A percentile compares a stretch with the other conserved stretches of the same genome.
Evolutionary conservation across 2,797 vertebrate genomes (phyloP).

Genomic region (Poecilia gillii): DNA sequence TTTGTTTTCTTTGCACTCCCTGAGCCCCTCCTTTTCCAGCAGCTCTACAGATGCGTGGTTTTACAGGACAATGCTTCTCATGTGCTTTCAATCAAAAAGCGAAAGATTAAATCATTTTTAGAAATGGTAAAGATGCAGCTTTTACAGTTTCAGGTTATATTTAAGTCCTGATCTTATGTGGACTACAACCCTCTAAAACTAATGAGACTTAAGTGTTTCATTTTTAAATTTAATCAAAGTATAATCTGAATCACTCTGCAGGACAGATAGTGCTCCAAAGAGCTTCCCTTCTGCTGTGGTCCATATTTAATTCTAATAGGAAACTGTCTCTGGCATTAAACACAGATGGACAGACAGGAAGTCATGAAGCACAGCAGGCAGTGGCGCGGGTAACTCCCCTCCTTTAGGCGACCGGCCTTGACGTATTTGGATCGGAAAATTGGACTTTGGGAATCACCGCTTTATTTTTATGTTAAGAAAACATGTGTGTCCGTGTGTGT

Average conservation of each 20-base stretch:
- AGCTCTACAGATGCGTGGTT: neutral
- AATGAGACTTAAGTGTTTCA: neutral
- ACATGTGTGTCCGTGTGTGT: neutral
- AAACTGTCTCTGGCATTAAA: conserved; percentile 4
- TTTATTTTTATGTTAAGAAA: conserved; percentile 47
- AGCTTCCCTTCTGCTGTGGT: neutral
- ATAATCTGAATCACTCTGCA: neutral
- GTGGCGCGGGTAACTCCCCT: conserved; percentile 29
- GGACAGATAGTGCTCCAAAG: too few species aligned
- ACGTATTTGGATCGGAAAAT: conserved; percentile 75
- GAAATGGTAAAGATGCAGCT: neutral
- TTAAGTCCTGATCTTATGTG: neutral
- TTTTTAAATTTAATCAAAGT: neutral
- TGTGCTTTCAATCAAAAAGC: neutral
- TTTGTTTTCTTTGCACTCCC: neutral
- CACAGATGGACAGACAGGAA: conserved; percentile 55
- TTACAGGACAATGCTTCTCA: neutral
- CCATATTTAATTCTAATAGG: conserved; percentile 15
- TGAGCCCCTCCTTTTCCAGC: neutral
- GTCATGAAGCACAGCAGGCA: conserved; percentile 45
- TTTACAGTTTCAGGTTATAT: neutral
- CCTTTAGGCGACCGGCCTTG: conserved; percentile 49
- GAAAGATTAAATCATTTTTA: neutral
- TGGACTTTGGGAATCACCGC: conserved; percentile 50
- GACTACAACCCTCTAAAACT: neutral